A percentile compares a stretch with the other conserved stretches of the same genome.
Evolutionary conservation across 2,113 vertebrate genomes (phyloP).

Genomic region (Geothlypis trichas): DNA sequence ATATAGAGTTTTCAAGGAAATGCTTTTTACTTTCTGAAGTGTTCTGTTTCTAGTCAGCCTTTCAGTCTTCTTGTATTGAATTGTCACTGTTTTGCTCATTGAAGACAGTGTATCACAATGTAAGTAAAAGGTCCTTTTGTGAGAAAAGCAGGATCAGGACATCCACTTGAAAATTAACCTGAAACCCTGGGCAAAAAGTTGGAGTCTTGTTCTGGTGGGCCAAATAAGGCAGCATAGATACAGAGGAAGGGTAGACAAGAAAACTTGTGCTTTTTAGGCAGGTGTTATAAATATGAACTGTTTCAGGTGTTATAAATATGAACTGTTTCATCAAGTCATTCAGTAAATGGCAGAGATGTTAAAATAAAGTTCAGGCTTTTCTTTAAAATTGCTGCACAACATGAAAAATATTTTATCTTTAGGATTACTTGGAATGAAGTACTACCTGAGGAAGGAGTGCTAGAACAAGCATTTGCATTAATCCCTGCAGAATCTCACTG

Average conservation of each 20-base stretch:
- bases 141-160: not conserved
- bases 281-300: not conserved
- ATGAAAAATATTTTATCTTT: not conserved
- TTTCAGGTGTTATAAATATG: not conserved
- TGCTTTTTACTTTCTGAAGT: not conserved
- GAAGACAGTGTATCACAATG: not conserved
- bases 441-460: not conserved
- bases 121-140: not conserved
- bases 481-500: not conserved
- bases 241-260: not conserved
- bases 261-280: not conserved
- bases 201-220: not conserved
- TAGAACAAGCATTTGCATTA: not conserved
- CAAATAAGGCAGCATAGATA: not conserved
- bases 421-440: not conserved
- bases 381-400: not conserved
- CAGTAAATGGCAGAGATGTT: not conserved
- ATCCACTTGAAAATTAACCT: not conserved
- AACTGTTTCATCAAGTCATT: not conserved
- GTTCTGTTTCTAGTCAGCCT: not conserved
- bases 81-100: not conserved
- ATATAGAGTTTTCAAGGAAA: not conserved
- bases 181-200: not conserved
- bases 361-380: not conserved
- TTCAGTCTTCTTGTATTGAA: not conserved